Evolutionary conservation across 2,888 invertebrate genomes (phyloP).

Genomic region (Pinctada fucata): DNA sequence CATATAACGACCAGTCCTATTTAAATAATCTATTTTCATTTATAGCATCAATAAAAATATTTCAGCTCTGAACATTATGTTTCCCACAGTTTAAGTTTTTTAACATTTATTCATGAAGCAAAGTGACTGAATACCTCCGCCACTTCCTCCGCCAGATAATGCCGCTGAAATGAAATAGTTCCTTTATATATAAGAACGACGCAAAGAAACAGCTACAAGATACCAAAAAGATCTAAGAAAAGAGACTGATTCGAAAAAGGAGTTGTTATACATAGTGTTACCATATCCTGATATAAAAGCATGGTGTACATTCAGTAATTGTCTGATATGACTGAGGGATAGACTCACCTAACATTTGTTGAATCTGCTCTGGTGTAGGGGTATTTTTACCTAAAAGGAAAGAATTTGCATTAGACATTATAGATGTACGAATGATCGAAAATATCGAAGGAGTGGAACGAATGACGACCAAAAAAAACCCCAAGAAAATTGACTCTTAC

Average conservation of each 20-base stretch:
- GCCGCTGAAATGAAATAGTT: neutral
- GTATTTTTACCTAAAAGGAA: slow-evolving; percentile 6
- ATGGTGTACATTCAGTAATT: too few relatives aligned
- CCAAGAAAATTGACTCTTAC: neutral
- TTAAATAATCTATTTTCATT: too few relatives aligned
- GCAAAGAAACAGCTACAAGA: neutral
- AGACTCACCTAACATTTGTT: slow-evolving; percentile 16
- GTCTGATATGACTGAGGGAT: neutral
- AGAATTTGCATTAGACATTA: neutral
- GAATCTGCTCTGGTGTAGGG: slow-evolving; percentile 5
- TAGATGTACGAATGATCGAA: too few relatives aligned
- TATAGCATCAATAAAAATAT: too few relatives aligned
- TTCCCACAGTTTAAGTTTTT: neutral
- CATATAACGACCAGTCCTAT: too few relatives aligned
- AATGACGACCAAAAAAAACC: too few relatives aligned
- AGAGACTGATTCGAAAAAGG: too few relatives aligned
- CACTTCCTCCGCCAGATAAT: neutral
- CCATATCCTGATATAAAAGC: too few relatives aligned
- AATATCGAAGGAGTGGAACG: too few relatives aligned
- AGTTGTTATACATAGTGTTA: too few relatives aligned
- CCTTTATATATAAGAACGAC: neutral
- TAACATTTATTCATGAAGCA: neutral
- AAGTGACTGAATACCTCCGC: neutral
- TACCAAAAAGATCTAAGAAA: neutral
- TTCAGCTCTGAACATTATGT: neutral